Evolutionary conservation across 2,888 invertebrate species (phyloP), one percentile per base, ranked within the genome.

Genomic region (Oligia strigilis): DNA sequence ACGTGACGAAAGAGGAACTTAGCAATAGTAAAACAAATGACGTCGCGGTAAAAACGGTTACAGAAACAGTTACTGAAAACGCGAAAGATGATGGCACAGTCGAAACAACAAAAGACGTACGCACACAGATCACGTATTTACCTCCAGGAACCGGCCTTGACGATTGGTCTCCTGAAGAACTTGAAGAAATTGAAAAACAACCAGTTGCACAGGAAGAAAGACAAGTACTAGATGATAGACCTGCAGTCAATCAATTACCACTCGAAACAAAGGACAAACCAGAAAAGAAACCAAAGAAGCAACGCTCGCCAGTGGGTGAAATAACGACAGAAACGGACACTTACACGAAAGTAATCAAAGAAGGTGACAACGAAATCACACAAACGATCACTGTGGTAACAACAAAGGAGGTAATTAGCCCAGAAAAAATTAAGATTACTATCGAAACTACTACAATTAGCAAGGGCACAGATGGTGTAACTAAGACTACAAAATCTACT

Each of bases 311-410:
- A 11, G 93, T 97, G 13, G 97, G 97, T 36, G 97, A 97, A 93
- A 95, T 95, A 72, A 96, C 96, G 36, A 96, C 95, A 52, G 96
- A 97, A 72, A 96, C 97, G 14, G 97, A 97, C 88, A 96, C 96
- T 2, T 97, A 93, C 76, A 96, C 95, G 13, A 97, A 97, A 92
- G 70, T 95, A 9, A 88, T 97, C 14, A 95, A 95, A 85, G 97
- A 97, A 89, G 96, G 96, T 70, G 95, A 95, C 17, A 95, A 94
- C 83, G 96, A 97, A 91, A 93, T 97, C 55, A 95, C 94, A 60
- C 97, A 97, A 88, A 96, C 95, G 6, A 94, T 97, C 46, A 97
- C 97, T 67, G 95, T 97, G n/a, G 93, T 97, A 3, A 97, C 97
- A 8, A 97, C 96, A 0, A 95, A 95, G 87, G 97, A 97, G 92